Conservation (phyloP, 2,888 invertebrate species). For the Nipponacmea schrenckii region DNA sequence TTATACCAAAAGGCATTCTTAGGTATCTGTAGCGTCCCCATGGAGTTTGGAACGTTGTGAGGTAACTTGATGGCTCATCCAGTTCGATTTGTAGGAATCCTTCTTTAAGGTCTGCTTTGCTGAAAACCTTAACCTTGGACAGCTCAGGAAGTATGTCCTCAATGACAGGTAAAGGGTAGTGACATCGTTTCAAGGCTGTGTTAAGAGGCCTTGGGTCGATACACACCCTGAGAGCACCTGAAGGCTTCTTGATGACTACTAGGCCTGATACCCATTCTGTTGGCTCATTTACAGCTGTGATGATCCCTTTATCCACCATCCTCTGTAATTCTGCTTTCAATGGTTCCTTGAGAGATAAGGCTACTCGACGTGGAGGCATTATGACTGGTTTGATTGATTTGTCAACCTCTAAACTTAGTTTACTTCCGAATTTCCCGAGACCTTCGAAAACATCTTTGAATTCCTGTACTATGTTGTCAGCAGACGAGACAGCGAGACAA, state of each 20-base stretch:
- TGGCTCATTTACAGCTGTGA: constrained; percentile 24
- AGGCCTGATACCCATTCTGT: constrained; percentile 23
- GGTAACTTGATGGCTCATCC: neutral
- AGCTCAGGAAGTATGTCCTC: constrained; percentile 24
- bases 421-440: constrained; percentile 10
- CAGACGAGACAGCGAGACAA: neutral
- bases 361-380: constrained; percentile 16
- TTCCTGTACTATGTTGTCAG: neutral
- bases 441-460: neutral
- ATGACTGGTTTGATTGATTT: constrained; percentile 12
- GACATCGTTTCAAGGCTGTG: constrained; percentile 20
- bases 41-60: neutral
- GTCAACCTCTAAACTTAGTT: constrained; percentile 12
- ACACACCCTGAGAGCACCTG: constrained; percentile 18
- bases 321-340: constrained; percentile 18
- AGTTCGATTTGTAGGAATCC: constrained; percentile 12
- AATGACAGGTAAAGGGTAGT: constrained; percentile 14
- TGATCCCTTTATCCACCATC: constrained; percentile 13
- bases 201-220: constrained; percentile 29
- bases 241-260: constrained; percentile 19
- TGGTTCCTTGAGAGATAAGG: constrained; percentile 15
- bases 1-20: constrained; percentile 31
- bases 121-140: constrained; percentile 19
- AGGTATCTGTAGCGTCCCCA: constrained; percentile 18
- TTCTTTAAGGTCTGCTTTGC: constrained; percentile 21